Evolutionary conservation across 30 jellyfish, hydroid and myxozoan genomes (phyloP).

Genomic region (Hydra vulgaris): DNA sequence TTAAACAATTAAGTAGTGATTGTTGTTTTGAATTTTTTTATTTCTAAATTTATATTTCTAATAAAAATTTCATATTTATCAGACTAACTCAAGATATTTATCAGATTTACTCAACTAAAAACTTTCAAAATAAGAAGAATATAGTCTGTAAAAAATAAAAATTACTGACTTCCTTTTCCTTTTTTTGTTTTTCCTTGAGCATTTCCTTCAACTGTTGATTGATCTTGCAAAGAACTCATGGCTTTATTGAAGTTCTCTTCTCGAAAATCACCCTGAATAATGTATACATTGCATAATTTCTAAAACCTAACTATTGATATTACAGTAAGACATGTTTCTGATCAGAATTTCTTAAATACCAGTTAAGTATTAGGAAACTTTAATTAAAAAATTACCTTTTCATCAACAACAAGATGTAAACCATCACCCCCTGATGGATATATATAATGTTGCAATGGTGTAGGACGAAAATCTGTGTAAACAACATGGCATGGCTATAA

Average conservation of each 20-base stretch:
- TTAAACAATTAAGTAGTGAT: too few species aligned
- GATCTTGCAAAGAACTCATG: constrained; percentile 75
- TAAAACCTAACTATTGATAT: background rate
- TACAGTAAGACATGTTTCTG: too few species aligned
- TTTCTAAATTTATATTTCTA: too few species aligned
- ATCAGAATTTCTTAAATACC: too few species aligned
- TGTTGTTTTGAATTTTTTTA: too few species aligned
- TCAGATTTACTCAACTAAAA: too few species aligned
- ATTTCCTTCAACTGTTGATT: constrained; percentile 40
- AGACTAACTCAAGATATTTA: too few species aligned
- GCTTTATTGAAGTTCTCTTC: constrained; percentile 89
- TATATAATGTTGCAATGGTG: constrained; percentile 94
- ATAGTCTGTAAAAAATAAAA: background rate
- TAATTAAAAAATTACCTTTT: too few species aligned
- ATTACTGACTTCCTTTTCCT: constrained; percentile 5
- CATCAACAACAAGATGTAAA: constrained; percentile 84
- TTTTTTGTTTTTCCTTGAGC: constrained; percentile 57
- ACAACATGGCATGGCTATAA: constrained; percentile 93
- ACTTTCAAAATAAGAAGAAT: too few species aligned
- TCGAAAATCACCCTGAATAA: constrained; percentile 70
- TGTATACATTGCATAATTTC: background rate
- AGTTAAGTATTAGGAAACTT: too few species aligned
- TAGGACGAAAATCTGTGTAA: constrained; percentile 94
- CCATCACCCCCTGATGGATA: constrained; percentile 96
- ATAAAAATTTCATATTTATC: too few species aligned